A percentile compares a stretch with the other conserved stretches of the same genome.
Evolutionary conservation across 2,888 invertebrate species (phyloP).

Genomic region (Cheiracanthium punctorium): DNA sequence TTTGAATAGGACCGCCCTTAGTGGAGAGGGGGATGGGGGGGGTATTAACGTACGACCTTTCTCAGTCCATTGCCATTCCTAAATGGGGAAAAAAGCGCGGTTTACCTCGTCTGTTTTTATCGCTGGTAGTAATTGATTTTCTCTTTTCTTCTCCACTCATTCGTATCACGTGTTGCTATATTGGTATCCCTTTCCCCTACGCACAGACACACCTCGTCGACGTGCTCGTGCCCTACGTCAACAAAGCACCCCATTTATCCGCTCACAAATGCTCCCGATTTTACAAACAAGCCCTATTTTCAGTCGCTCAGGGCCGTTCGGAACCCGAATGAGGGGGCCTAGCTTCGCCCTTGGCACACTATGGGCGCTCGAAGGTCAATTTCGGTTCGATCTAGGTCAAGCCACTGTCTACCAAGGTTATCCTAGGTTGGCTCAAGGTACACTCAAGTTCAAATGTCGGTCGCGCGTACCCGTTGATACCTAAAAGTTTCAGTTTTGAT

Average conservation of each 20-base stretch:
- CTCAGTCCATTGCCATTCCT: too few relatives aligned
- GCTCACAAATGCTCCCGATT: neutral
- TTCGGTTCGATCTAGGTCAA: conserved; percentile 39
- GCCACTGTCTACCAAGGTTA: conserved; percentile 45
- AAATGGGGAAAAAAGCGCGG: too few relatives aligned
- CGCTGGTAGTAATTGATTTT: too few relatives aligned
- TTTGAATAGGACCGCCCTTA: too few relatives aligned
- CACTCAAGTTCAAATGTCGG: conserved; percentile 42
- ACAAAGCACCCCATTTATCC: too few relatives aligned
- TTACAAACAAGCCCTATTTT: neutral
- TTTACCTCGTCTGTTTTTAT: too few relatives aligned
- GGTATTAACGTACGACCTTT: too few relatives aligned
- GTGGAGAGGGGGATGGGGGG: too few relatives aligned
- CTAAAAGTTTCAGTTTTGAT: neutral
- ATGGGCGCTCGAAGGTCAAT: conserved; percentile 41
- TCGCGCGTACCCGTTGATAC: neutral
- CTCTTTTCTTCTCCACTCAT: too few relatives aligned
- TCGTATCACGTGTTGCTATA: neutral
- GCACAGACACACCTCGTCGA: neutral
- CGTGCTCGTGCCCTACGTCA: too few relatives aligned
- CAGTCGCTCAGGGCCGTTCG: neutral
- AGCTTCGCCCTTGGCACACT: conserved; percentile 1
- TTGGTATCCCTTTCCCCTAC: neutral
- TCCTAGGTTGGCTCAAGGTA: conserved; percentile 53
- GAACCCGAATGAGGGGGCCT: neutral